These are phyloP conservation scores for Apamea anceps DNA, from an alignment of 2,888 invertebrate species.

Conservation along the genomic window DNA sequence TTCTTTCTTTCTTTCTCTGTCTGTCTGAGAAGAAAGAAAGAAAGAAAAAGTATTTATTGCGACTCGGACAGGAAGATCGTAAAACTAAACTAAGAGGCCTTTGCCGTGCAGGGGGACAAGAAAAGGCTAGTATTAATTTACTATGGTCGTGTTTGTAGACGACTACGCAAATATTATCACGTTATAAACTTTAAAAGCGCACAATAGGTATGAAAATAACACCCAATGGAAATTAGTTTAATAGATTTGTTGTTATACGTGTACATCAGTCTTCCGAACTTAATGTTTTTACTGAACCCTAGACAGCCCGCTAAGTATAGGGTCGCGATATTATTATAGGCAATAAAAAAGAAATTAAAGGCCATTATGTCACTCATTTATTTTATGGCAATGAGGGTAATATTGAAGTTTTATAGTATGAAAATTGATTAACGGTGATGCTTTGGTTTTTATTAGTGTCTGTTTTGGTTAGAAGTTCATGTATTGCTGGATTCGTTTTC, in stretches of 20 bases:
- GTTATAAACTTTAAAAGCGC: not conserved
- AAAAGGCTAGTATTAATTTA: no score
- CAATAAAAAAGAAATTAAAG: constrained; percentile 75
- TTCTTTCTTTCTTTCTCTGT: no score
- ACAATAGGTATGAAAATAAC: not conserved
- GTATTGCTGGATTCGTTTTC: not conserved
- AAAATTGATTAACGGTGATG: constrained; percentile 46
- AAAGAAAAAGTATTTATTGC: no score
- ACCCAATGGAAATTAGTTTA: constrained; percentile 5
- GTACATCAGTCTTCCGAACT: constrained; percentile 28
- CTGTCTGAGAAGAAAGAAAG: no score
- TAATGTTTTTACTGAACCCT: constrained; percentile 52
- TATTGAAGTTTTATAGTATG: constrained; percentile 57
- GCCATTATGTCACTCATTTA: constrained; percentile 70
- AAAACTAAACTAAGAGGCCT: no score
- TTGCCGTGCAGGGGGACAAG: no score
- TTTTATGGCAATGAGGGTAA: constrained; percentile 63
- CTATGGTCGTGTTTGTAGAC: not conserved
- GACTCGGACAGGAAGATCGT: no score
- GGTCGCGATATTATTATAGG: constrained; percentile 70
- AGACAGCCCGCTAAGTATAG: constrained; percentile 55
- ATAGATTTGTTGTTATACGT: constrained; percentile 27
- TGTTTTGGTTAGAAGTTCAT: not conserved
- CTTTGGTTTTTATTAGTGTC: constrained; percentile 34
- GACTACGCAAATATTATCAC: not conserved